These are phyloP conservation scores for Paradoxurus hermaphroditus DNA, from an alignment of 2,113 vertebrate species.

Conservation along the genomic window DNA sequence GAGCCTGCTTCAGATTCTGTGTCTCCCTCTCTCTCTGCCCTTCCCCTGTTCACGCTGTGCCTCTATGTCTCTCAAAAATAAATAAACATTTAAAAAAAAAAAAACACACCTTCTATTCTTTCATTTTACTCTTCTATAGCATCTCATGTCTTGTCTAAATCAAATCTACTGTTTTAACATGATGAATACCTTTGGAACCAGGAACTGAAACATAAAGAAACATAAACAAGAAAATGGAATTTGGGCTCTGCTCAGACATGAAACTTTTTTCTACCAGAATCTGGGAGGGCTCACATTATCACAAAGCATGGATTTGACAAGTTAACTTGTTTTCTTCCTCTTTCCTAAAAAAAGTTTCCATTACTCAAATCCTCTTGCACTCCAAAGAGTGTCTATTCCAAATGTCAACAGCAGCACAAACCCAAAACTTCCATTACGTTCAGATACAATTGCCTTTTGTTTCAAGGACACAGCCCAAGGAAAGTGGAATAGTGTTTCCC, in stretches of 20 bases:
- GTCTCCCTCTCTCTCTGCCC: no score
- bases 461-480: slow-evolving; percentile 3
- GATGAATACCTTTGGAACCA: neutral
- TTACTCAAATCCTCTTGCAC: neutral
- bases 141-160: neutral
- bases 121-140: neutral
- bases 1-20: no score
- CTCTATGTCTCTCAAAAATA: no score
- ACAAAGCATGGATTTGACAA: slow-evolving; percentile 24
- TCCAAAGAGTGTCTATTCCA: slow-evolving; percentile 18
- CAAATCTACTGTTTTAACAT: neutral
- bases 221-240: neutral
- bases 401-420: slow-evolving; percentile 11
- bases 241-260: neutral
- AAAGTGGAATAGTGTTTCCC: neutral
- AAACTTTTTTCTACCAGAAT: slow-evolving; percentile 3
- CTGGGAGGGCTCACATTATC: neutral
- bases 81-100: no score
- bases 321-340: neutral
- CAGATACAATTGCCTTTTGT: slow-evolving; percentile 57
- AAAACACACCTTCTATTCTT: neutral
- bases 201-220: neutral
- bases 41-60: no score
- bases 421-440: slow-evolving; percentile 6
- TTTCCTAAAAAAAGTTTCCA: neutral